Evolutionary conservation across 2,113 vertebrate genomes (phyloP).

Genomic region (Phyllostomus discolor): DNA sequence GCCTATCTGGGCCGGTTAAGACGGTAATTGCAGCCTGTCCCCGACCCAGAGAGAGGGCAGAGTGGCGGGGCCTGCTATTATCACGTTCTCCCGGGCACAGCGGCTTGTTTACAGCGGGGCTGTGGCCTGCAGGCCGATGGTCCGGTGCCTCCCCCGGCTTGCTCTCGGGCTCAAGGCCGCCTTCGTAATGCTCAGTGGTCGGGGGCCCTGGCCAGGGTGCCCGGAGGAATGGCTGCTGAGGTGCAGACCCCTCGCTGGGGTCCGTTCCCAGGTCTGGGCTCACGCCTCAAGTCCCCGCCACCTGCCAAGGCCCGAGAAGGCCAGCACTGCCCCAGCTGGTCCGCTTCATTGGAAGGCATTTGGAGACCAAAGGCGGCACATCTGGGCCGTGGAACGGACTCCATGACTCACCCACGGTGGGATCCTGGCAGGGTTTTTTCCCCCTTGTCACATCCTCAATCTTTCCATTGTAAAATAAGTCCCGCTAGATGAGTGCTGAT

Average conservation of each 20-base stretch:
- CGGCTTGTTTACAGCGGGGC: conserved; percentile 60
- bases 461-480: background rate
- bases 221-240: background rate
- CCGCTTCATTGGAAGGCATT: background rate
- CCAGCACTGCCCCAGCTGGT: background rate
- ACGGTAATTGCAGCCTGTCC: conserved; percentile 63
- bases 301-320: background rate
- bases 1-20: conserved; percentile 46
- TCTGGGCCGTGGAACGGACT: background rate
- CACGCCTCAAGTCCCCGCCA: background rate
- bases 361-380: background rate
- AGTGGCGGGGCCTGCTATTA: conserved; percentile 66
- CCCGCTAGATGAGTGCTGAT: background rate
- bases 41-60: conserved; percentile 28
- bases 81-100: conserved; percentile 40
- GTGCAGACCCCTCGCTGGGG: too few species aligned
- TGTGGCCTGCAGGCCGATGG: background rate
- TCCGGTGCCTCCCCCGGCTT: conserved; percentile 36
- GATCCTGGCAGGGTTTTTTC: too few species aligned
- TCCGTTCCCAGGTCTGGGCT: background rate
- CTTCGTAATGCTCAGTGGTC: background rate
- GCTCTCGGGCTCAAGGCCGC: background rate
- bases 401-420: background rate
- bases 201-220: background rate
- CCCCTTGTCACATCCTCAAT: background rate